A percentile compares a stretch with the other conserved stretches of the same genome.
These are phyloP conservation scores for Crotalus helleri DNA, from an alignment of 2,113 vertebrate species.

Conservation along the genomic window DNA sequence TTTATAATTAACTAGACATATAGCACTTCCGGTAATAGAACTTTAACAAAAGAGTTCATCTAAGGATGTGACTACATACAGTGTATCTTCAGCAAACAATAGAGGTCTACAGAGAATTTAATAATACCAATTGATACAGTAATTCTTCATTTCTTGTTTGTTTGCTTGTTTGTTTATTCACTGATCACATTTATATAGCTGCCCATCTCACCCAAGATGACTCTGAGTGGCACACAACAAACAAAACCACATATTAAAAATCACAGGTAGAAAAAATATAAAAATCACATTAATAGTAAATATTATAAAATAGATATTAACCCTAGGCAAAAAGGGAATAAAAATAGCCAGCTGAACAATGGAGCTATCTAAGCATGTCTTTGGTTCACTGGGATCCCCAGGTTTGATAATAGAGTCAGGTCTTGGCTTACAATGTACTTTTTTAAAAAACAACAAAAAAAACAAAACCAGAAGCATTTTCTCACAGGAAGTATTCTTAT, in stretches of 20 bases:
- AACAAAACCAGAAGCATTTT: neutral
- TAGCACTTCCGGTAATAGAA: neutral
- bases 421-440: neutral
- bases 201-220: neutral
- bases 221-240: neutral
- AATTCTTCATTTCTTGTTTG: neutral
- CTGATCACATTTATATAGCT: neutral
- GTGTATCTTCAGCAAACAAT: neutral
- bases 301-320: neutral
- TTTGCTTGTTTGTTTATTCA: neutral
- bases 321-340: neutral
- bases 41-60: neutral
- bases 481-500: neutral
- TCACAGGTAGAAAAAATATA: neutral
- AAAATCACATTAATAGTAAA: neutral
- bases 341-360: neutral
- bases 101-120: neutral
- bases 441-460: too few relatives aligned
- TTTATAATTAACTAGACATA: conserved; percentile 24
- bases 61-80: neutral
- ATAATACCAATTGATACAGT: neutral
- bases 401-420: neutral
- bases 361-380: neutral
- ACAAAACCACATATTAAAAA: neutral
- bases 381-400: neutral